Evolutionary conservation across 2,888 invertebrate genomes (phyloP), one percentile per base, ranked within the genome.

Genomic region (Dolomedes plantarius): DNA sequence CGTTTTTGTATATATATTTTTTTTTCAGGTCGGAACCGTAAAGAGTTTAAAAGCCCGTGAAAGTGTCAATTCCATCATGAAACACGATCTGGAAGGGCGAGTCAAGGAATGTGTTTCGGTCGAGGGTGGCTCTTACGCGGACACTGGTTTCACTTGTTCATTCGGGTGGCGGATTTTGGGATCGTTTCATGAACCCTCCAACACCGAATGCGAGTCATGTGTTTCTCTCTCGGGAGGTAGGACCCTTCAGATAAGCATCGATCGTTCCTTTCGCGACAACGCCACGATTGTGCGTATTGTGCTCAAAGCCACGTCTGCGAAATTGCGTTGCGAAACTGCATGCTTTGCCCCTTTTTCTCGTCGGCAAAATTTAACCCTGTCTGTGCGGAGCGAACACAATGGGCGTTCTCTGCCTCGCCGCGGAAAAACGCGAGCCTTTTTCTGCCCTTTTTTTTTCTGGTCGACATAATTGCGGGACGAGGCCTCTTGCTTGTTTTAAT

Each of bases 401-500:
- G 23, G 56, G 5, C 5, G 19, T 23, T 16, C 11, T 56, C 23
- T 56, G 23, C 23, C 36, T 27, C 36, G 9, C 9, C 32, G 19
- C 32, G 11, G 13, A 36, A 28, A 73, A 36, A 73, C 11, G 9
- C 2, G 0, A 11, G 16, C 6, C 1, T 36, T 62, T 73, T 6
- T 27, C 13, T 29, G 1, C 16, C n/a, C 23, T 46, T 46, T 67
- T 41, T 68, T n/a, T n/a, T 69, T 76, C 77, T 73, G 16, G 64
- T 27, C 28, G 62, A 27, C 75, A 36, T 71, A 82, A 82, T 82
- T 82, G 75, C 32, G 62, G 29, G 19, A 32, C 27, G 39, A 68
- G 36, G 68, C 56, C 56, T 36, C 41, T 82, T 82, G 75, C 69
- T 82, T 82, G 75, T 82, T 82, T 82, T 75, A 65, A 75, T 82